phyloP scores from a whole-genome alignment of 2,888 invertebrate genomes.

The Drosophila putrida region DNA sequence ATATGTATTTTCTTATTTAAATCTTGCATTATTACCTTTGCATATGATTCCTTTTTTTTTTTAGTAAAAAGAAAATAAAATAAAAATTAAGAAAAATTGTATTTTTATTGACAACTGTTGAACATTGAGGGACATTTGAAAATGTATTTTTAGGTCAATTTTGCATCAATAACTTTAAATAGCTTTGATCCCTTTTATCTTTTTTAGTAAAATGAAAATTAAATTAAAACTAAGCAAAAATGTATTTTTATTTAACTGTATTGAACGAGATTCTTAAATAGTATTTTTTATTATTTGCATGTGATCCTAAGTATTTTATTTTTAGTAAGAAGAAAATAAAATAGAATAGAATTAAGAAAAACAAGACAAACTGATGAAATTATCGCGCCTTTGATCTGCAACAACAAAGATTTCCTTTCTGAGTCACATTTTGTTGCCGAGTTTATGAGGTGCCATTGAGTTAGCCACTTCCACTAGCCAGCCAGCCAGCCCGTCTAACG shows the following conservation, averaged over 20 bases:
- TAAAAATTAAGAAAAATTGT: too few relatives aligned
- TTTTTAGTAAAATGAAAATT: too few relatives aligned
- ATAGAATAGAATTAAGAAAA: constrained; percentile 28
- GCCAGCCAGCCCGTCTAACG: constrained; percentile 19
- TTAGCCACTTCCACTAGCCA: constrained; percentile 39
- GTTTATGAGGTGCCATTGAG: constrained; percentile 81
- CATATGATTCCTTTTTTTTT: constrained; percentile 12
- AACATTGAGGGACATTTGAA: too few relatives aligned
- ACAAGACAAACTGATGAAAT: constrained; percentile 30
- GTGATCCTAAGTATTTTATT: constrained; percentile 8
- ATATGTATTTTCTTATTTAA: constrained; percentile 9
- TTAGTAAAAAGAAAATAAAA: constrained; percentile 26
- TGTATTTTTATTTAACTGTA: too few relatives aligned
- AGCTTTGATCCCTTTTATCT: too few relatives aligned
- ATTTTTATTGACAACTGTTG: too few relatives aligned
- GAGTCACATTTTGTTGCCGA: constrained; percentile 35
- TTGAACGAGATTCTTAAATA: background rate
- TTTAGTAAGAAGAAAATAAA: constrained; percentile 26
- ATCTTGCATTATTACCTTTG: background rate
- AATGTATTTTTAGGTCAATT: too few relatives aligned
- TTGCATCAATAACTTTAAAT: too few relatives aligned
- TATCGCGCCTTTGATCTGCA: constrained; percentile 48
- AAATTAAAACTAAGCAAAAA: too few relatives aligned
- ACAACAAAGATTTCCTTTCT: constrained; percentile 36
- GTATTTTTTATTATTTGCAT: constrained; percentile 11